phyloP scores from a whole-genome alignment of 1,140 invertebrate genomes.

The Phymastichus coffea region DNA sequence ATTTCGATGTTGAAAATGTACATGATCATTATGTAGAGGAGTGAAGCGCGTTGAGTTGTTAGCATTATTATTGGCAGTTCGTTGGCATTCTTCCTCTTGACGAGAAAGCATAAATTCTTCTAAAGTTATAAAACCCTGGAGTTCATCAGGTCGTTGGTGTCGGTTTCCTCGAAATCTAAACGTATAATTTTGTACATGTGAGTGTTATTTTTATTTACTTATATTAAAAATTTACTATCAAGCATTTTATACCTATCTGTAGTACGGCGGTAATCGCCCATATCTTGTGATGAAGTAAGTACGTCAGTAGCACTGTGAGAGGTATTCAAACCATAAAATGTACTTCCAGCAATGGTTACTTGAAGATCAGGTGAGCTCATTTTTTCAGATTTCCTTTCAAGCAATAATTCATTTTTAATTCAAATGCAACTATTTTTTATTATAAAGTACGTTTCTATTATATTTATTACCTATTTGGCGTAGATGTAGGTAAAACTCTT shows the following conservation, averaged over 20 bases:
- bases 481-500: constrained; percentile 58
- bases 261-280: constrained; percentile 46
- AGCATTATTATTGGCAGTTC: constrained; percentile 20
- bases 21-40: constrained; percentile 41
- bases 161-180: background rate
- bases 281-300: constrained; percentile 39
- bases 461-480: constrained; percentile 36
- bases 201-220: background rate
- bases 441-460: background rate
- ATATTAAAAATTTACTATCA: constrained; percentile 2
- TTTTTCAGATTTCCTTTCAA: constrained; percentile 12
- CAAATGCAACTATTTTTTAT: background rate
- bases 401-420: background rate
- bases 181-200: background rate
- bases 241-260: constrained; percentile 37
- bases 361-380: constrained; percentile 40
- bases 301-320: constrained; percentile 45
- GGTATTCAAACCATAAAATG: constrained; percentile 45
- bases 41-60: constrained; percentile 33
- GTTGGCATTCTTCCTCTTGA: constrained; percentile 66
- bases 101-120: constrained; percentile 75
- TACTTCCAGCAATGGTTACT: constrained; percentile 47
- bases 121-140: constrained; percentile 63
- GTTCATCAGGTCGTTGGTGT: constrained; percentile 44
- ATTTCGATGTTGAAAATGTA: constrained; percentile 41